Conservation (phyloP, 2,888 invertebrate genomes). For the Acleris laterana region DNA sequence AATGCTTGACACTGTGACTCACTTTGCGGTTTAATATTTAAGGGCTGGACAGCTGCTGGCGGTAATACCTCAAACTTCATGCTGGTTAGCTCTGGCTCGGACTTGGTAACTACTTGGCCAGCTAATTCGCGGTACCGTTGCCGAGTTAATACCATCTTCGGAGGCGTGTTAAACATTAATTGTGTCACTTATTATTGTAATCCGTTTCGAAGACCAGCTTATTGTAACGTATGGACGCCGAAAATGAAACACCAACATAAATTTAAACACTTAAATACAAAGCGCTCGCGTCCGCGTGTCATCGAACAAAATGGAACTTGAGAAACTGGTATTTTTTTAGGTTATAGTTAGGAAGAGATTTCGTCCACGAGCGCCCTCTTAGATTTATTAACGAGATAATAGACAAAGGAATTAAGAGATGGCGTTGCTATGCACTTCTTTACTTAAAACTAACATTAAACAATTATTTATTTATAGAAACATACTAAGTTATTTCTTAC, state of each 20-base stretch:
- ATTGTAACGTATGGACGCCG: not conserved
- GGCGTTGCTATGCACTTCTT: too few species aligned
- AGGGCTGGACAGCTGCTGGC: not conserved
- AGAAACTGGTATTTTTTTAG: too few species aligned
- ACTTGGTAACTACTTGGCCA: slow-evolving; percentile 1
- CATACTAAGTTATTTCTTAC: too few species aligned
- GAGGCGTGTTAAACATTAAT: not conserved
- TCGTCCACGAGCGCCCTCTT: too few species aligned
- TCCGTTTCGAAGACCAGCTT: slow-evolving; percentile 1
- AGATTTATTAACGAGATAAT: too few species aligned
- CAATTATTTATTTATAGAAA: too few species aligned
- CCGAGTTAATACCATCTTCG: slow-evolving; percentile 3
- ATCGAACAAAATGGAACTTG: too few species aligned
- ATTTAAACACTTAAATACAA: not conserved
- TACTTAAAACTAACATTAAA: too few species aligned
- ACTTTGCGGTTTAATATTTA: not conserved
- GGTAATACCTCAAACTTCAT: not conserved
- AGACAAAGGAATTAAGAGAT: too few species aligned
- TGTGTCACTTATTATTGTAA: not conserved
- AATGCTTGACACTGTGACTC: not conserved
- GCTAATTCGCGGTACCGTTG: not conserved
- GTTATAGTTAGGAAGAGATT: too few species aligned
- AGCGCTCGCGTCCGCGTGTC: slow-evolving; percentile 40
- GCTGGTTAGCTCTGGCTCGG: not conserved
- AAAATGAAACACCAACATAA: not conserved